Evolutionary conservation across 2,797 vertebrate species (phyloP), one percentile per base, ranked within the genome.

Genomic region (Phrynocephalus guinanensis): DNA sequence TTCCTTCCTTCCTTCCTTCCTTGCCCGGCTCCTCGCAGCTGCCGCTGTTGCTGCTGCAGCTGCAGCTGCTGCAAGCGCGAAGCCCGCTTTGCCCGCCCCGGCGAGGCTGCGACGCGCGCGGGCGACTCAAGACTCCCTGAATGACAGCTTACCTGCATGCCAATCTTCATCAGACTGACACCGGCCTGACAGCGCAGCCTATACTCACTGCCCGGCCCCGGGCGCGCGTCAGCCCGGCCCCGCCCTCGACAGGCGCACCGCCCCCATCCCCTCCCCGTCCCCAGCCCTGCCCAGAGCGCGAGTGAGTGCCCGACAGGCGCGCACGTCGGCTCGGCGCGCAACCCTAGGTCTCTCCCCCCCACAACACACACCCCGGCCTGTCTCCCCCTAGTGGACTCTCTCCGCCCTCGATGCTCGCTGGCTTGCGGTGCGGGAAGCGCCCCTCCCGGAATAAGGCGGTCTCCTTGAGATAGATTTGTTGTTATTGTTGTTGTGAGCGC

Each of bases 101-200:
- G 83, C 83, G 56, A 80, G 87, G 1, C 87, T 88, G 82, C 87
- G 91, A 72, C 91, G 90, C 91, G 87, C 76, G 38, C 38, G 38
- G 38, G 90, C 88, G 67, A 67, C 87, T 79, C 75, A 44, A 5
- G 90, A 96, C 95, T 96, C 97, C 52, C 97, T 98, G 98, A 99
- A 98, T 99, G 98, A 98, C 98, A 99, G 98, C 98, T 98, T 99
- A 99, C 98, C 98, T 99, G 98, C 97, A 98, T 98, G 98, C 98
- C 98, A 99, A 99, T 99, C 98, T 98, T 98, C 98, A 99, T 99
- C 98, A 98, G 98, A 98, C 98, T 98, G 98, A 98, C 98, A 98
- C 98, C 97, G 97, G 98, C 97, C 98, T 98, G 98, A 98, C 98
- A 98, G 98, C 98, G 98, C 98, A 98, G 98, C 98, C 98, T 98